phyloP scores from a whole-genome alignment of 1,140 invertebrate genomes.

The Pantala flavescens region DNA sequence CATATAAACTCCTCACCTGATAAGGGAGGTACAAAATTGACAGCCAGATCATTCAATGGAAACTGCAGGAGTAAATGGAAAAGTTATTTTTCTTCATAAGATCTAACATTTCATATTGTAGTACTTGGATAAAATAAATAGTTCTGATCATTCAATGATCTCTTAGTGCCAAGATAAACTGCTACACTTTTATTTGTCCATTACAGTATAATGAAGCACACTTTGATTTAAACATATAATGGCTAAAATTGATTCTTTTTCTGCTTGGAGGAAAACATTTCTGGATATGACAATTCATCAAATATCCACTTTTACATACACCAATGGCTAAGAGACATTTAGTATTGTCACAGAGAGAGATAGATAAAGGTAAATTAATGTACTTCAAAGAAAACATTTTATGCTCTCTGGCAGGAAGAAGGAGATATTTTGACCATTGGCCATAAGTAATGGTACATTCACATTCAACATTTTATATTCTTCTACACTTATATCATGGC shows the following conservation, averaged over 20 bases:
- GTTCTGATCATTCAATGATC: background rate
- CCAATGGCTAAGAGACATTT: background rate
- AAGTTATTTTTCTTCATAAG: background rate
- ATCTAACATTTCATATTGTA: background rate
- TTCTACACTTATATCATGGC: conserved; percentile 1
- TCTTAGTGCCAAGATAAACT: background rate
- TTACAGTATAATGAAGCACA: background rate
- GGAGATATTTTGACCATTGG: background rate
- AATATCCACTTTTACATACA: background rate
- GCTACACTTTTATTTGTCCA: background rate
- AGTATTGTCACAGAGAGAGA: conserved; percentile 5
- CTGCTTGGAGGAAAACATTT: background rate
- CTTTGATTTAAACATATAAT: background rate
- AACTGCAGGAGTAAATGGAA: background rate
- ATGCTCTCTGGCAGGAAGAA: conserved; percentile 4
- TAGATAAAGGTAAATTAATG: background rate
- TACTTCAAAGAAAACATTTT: background rate
- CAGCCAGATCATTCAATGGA: background rate
- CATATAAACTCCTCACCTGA: background rate
- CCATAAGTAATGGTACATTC: background rate
- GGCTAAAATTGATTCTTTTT: background rate
- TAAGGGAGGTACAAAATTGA: background rate
- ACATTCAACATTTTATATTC: conserved; percentile 4
- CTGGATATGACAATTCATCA: background rate
- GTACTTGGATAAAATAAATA: background rate